Percentiles rank a stretch among this genome's conserved stretches.
phyloP scores from a whole-genome alignment of 2,888 invertebrate genomes.

The Cylindroiulus punctatus region DNA sequence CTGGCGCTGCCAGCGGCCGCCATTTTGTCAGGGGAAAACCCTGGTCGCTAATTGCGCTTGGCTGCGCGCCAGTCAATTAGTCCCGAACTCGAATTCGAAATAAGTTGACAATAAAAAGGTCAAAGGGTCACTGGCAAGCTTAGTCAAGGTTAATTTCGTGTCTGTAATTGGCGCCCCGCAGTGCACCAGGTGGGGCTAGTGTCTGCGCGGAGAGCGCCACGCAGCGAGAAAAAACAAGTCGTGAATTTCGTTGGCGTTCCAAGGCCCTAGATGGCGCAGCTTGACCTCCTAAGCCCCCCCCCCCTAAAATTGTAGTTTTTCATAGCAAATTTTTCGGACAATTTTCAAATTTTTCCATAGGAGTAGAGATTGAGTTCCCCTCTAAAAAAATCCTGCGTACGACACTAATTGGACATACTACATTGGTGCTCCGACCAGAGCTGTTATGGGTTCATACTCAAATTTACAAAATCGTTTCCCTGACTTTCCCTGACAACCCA shows the following conservation, averaged over 20 bases:
- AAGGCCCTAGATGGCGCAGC: neutral
- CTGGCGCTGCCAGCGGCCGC: neutral
- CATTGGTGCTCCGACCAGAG: too few species aligned
- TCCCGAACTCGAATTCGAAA: neutral
- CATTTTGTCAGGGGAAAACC: slow-evolving; percentile 10
- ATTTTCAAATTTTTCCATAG: too few species aligned
- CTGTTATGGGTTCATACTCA: too few species aligned
- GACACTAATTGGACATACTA: too few species aligned
- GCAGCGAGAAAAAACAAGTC: too few species aligned
- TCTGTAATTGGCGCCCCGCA: slow-evolving; percentile 17
- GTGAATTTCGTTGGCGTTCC: too few species aligned
- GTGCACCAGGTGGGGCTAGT: slow-evolving; percentile 23
- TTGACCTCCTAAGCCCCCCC: neutral
- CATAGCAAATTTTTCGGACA: too few species aligned
- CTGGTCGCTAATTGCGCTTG: slow-evolving; percentile 15
- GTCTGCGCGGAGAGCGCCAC: neutral
- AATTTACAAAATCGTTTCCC: too few species aligned
- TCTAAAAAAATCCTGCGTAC: too few species aligned
- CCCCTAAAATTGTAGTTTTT: too few species aligned
- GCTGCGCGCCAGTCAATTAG: neutral
- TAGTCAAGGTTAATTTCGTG: slow-evolving; percentile 18
- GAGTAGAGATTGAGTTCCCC: too few species aligned
- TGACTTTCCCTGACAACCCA: too few species aligned
- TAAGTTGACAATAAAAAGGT: slow-evolving; percentile 24
- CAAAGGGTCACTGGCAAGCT: neutral